phyloP scores from a whole-genome alignment of 1,140 invertebrate species.

The Pogonomyrmex barbatus region DNA sequence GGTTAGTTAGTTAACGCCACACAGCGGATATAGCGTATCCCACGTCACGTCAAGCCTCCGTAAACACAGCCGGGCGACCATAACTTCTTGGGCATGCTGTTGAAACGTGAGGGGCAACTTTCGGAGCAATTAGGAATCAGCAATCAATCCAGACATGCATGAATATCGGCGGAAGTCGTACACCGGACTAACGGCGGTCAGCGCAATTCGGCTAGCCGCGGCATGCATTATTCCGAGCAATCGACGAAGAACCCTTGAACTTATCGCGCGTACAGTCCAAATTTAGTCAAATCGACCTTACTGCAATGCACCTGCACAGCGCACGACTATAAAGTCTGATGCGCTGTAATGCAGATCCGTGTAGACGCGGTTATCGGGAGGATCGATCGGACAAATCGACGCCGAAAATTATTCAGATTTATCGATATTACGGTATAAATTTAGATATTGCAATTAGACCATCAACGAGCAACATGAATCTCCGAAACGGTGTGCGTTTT shows the following conservation, averaged over 20 bases:
- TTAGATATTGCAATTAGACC: not conserved
- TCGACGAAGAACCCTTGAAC: constrained; percentile 37
- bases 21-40: constrained; percentile 61
- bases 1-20: constrained; percentile 73
- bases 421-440: not conserved
- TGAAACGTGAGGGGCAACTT: constrained; percentile 67
- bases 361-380: not conserved
- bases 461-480: not conserved
- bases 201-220: constrained; percentile 43
- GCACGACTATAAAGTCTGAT: not conserved
- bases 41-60: constrained; percentile 63
- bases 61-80: constrained; percentile 66
- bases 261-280: constrained; percentile 7
- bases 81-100: constrained; percentile 65
- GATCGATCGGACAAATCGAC: not conserved
- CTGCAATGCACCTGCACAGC: not conserved
- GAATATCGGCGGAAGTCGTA: constrained; percentile 48
- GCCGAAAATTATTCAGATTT: not conserved
- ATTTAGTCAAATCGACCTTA: constrained; percentile 53
- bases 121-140: constrained; percentile 71
- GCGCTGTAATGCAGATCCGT: not conserved
- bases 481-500: not conserved
- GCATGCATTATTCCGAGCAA: constrained; percentile 54
- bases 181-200: constrained; percentile 34
- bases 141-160: constrained; percentile 72